Percentiles rank a stretch among this genome's conserved stretches.
Conservation (phyloP, 1,140 invertebrate genomes). For the Armadillidium nasatum region DNA sequence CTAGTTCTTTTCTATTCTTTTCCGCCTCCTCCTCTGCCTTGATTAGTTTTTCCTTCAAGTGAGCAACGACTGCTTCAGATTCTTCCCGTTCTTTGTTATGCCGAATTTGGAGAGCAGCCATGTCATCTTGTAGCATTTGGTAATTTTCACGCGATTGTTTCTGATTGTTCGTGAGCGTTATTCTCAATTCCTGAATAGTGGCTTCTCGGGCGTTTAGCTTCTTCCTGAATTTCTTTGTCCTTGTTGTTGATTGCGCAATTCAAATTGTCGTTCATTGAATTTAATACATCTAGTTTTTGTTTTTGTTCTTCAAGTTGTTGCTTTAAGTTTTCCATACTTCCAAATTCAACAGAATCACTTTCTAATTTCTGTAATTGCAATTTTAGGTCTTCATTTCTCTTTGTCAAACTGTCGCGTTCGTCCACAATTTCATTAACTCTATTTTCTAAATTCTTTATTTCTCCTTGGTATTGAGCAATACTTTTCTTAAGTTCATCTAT, state of each 20-base stretch:
- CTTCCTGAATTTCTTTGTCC: constrained; percentile 46
- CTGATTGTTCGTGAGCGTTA: constrained; percentile 43
- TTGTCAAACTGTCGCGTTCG: constrained; percentile 28
- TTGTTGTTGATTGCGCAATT: constrained; percentile 37
- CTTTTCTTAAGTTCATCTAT: constrained; percentile 41
- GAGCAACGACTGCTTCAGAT: background rate
- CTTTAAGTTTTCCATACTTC: constrained; percentile 46
- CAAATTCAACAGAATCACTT: constrained; percentile 45
- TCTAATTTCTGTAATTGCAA: constrained; percentile 46
- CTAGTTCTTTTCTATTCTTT: constrained; percentile 32
- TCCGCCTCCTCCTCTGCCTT: constrained; percentile 18
- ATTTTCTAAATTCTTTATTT: constrained; percentile 41
- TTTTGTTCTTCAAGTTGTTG: constrained; percentile 46
- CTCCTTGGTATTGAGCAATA: constrained; percentile 34
- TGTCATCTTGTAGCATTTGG: constrained; percentile 35
- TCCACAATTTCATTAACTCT: constrained; percentile 31
- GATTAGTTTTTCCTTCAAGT: constrained; percentile 25
- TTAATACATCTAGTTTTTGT: constrained; percentile 42
- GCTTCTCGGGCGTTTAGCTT: constrained; percentile 43
- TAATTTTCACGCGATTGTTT: constrained; percentile 44
- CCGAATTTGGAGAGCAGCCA: constrained; percentile 34
- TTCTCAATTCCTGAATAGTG: constrained; percentile 38
- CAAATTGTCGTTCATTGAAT: constrained; percentile 36
- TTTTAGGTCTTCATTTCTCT: constrained; percentile 45
- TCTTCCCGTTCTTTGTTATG: constrained; percentile 21